These are phyloP conservation scores for Hirtodrosophila cameraria DNA, from an alignment of 2,888 invertebrate genomes.

Conservation along the genomic window DNA sequence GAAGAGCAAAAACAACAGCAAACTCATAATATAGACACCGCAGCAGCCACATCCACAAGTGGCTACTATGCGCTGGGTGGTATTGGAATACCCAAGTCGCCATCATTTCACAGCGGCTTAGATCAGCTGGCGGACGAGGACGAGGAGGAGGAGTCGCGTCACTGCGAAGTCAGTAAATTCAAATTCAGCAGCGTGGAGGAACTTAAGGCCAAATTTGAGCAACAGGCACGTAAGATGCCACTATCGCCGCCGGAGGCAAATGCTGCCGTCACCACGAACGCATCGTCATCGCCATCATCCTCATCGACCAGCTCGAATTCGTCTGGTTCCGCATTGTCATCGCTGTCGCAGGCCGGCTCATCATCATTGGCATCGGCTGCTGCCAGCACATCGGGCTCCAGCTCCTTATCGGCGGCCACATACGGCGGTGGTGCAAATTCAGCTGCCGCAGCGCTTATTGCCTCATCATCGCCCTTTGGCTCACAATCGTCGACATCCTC, in stretches of 20 bases:
- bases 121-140: conserved; percentile 87
- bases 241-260: conserved; percentile 67
- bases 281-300: conserved; percentile 67
- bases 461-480: conserved; percentile 71
- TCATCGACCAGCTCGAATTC: conserved; percentile 70
- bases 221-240: conserved; percentile 78
- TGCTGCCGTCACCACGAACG: conserved; percentile 26
- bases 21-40: too few relatives aligned
- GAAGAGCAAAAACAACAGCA: conserved; percentile 27
- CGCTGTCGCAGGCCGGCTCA: conserved; percentile 68
- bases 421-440: conserved; percentile 66
- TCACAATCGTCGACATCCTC: conserved; percentile 74
- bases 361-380: conserved; percentile 65
- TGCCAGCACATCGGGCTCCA: conserved; percentile 59
- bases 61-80: conserved; percentile 84
- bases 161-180: conserved; percentile 39
- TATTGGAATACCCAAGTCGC: conserved; percentile 91
- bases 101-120: conserved; percentile 94
- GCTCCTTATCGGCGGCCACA: conserved; percentile 64
- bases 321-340: conserved; percentile 64
- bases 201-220: conserved; percentile 77
- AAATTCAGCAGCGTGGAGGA: conserved; percentile 77
- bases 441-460: conserved; percentile 68
- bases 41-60: conserved; percentile 25
- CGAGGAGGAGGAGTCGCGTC: conserved; percentile 41